Evolutionary conservation across 2,113 vertebrate genomes (phyloP), one percentile per base, ranked within the genome.

Genomic region (Pholis gunnellus): DNA sequence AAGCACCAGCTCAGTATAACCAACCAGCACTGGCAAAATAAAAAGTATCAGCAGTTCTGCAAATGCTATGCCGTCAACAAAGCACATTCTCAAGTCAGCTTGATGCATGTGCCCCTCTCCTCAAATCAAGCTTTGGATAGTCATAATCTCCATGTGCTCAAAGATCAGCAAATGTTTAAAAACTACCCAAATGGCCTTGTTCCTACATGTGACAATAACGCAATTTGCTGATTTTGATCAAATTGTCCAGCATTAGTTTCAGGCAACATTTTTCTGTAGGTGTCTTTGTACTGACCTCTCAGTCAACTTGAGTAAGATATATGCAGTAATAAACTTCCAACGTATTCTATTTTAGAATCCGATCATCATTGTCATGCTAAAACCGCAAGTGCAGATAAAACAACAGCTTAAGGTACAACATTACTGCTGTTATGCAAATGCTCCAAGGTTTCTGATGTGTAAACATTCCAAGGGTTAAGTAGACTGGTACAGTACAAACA

Each of bases 71-170:
- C 72, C 68, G 78, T 71, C 44, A 78, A 87, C 31, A 34, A 87
- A 85, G 84, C 85, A 91, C 87, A 89, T 59, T 71, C 75, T 90
- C 89, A 94, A 93, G 86, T 90, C 83, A 88, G 89, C 86, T 90
- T 90, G 90, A 91, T 68, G 84, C 84, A 90, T 64, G 75, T 84
- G 83, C 87, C 67, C 27, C 44, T 75, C 44, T 67, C 38, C 60
- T 67, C 27, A 46, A 63, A 80, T 66, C 59, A 61, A 34, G 40
- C 52, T 75, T 75, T 42, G 36, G 65, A 63, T 81, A 66, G 27
- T 40, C 27, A 18, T 22, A 27, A 63, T 57, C 79, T 85, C 65
- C 57, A 52, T 11, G 50, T 70, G 64, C 70, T 72, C 68, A 80
- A 68, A 48, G 42, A 61, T 64, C 38, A 54, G 57, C 60, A 18